phyloP scores from a whole-genome alignment of 1,140 invertebrate species.

The Sminthurides bifidus region DNA sequence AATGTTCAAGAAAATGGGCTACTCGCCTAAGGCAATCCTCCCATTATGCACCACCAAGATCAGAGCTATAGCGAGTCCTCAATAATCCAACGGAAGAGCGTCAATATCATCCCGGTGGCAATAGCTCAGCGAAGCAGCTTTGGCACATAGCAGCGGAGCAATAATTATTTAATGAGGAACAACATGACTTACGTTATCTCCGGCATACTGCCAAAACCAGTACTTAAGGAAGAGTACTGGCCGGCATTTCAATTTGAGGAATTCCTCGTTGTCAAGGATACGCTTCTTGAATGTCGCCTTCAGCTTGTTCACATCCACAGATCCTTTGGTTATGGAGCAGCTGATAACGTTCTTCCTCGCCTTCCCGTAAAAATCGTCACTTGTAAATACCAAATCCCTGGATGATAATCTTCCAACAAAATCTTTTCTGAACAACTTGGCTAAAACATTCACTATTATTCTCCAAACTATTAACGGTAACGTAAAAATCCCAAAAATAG shows the following conservation, averaged over 20 bases:
- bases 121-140: too few species aligned
- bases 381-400: slow-evolving; percentile 26
- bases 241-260: slow-evolving; percentile 19
- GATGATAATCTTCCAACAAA: slow-evolving; percentile 21
- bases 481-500: slow-evolving; percentile 13
- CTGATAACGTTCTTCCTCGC: slow-evolving; percentile 27
- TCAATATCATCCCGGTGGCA: too few species aligned
- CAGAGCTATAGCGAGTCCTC: too few species aligned
- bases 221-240: slow-evolving; percentile 22
- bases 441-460: slow-evolving; percentile 23
- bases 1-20: too few species aligned
- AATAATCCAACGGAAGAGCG: too few species aligned
- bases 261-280: slow-evolving; percentile 22
- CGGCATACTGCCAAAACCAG: slow-evolving; percentile 26
- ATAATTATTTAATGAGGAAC: too few species aligned
- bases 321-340: slow-evolving; percentile 11
- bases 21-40: too few species aligned
- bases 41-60: too few species aligned
- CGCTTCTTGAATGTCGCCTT: slow-evolving; percentile 7
- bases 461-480: slow-evolving; percentile 19
- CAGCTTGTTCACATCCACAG: slow-evolving; percentile 7
- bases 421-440: slow-evolving; percentile 4
- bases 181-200: background rate
- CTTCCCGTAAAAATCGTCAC: slow-evolving; percentile 25
- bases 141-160: too few species aligned